Base-by-base conservation (phyloP, 2,797 vertebrate genomes). In the Etheostoma perlongum region DNA sequence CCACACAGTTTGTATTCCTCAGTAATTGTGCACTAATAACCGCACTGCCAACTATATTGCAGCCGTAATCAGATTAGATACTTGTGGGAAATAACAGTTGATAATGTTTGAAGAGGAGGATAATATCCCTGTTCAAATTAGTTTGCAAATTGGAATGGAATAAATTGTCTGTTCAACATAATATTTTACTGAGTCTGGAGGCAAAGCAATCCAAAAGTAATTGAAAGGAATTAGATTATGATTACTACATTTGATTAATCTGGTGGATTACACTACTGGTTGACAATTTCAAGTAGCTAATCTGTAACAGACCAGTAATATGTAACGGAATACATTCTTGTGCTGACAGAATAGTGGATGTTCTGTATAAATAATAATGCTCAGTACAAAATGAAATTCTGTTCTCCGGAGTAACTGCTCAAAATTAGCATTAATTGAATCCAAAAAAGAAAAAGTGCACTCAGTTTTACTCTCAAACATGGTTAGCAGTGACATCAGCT, bases 51-150 rank as follows among this genome's bases (percentile, higher is more conserved):
- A 82, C 81, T 87, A 84, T 85, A 88, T 81, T 89, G 89, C 87
- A 77, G 59, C 63, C 64, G 62, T 91, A 90, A 93, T 93, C 90
- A 91, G 92, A 93, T 91, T 90, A 91, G 89, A 91, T 90, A 84
- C 91, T 93, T 89, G 64, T 80, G 92, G 92, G 92, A 93, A 93
- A 93, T 93, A 93, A 93, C 83, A 85, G 85, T 78, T 89, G 87
- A 91, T 91, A 88, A 89, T 90, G 88, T 93, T 92, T 91, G 90
- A 92, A 90, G 90, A 90, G 91, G 89, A 89, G 78, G 87, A 88
- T 91, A 88, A 92, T 91, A 86, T 91, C 91, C 86, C 89, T 86
- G 83, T 90, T 93, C 89, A 91, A 92, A 92, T 93, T 93, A 93
- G 90, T 77, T 77, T 78, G 84, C 92, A 90, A 92, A 92, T 93